Evolutionary conservation across 2,797 vertebrate species (phyloP).

Genomic region (Neopelma chrysocephalum): DNA sequence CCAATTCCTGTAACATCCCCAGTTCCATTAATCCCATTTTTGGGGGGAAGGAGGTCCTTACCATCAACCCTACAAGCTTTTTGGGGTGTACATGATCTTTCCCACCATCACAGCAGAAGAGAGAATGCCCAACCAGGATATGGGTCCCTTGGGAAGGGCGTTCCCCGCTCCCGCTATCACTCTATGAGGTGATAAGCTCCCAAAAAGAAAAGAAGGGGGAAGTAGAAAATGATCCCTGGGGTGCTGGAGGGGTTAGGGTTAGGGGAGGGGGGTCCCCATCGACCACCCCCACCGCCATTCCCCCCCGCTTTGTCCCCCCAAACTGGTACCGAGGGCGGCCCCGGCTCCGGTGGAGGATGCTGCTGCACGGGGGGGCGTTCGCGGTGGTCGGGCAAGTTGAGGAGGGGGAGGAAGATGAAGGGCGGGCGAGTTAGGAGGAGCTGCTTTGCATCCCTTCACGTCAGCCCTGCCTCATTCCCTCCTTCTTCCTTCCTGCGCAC

Average conservation of each 20-base stretch:
- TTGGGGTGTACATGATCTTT: neutral
- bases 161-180: neutral
- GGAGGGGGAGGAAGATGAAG: conserved; percentile 14
- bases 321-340: neutral
- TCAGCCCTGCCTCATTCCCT: conserved; percentile 82
- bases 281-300: neutral
- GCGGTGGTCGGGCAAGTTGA: neutral
- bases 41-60: no score
- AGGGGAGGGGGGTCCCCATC: neutral
- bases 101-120: rapidly evolving
- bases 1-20: neutral
- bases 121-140: neutral
- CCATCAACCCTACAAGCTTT: neutral
- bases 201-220: neutral
- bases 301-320: neutral
- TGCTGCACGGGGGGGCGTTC: neutral
- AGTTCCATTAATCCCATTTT: neutral
- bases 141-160: neutral
- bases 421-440: conserved; percentile 72
- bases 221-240: neutral
- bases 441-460: conserved; percentile 81
- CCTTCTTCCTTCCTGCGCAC: conserved; percentile 73
- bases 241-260: neutral
- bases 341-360: neutral
- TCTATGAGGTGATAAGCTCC: neutral